Evolutionary conservation across 2,797 vertebrate genomes (phyloP), one percentile per base, ranked within the genome.

Genomic region (Pantherophis vulpinus): DNA sequence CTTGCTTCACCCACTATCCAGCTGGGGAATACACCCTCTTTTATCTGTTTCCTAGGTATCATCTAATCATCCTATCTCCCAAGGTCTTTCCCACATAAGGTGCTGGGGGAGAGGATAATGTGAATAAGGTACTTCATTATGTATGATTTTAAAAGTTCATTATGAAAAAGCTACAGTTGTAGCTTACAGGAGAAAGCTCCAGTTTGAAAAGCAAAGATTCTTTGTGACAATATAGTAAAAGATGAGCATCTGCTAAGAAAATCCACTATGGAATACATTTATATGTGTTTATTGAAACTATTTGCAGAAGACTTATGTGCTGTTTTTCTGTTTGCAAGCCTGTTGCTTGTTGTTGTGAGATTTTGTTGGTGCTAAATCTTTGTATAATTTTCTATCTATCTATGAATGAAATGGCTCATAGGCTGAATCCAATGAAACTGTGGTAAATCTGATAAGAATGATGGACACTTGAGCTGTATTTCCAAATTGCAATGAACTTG

Each of bases 401-500:
- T 91, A 74, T 92, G 16, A 83, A 70, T 29, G 63, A 58, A 88
- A 42, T 70, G 60, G n/a, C 51, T 86, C 63, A n/a, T 0, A 25
- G 70, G 89, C 89, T 86, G 86, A 87, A 18, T 87, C 88, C 87
- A 93, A 61, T 54, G 93, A 86, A 93, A 60, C 92, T 37, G 5
- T 91, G 90, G 91, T 54, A 95, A 93, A 94, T 95, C 95, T 95
- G 93, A 93, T 94, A 86, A 91, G 70, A 66, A 86, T 61, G 91
- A 93, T 63, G 94, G 93, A 54, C 13, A 94, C 87, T 25, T 95
- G 66, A 60, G 37, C 37, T 87, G 55, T 25, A 37, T 74, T 89
- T 66, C 25, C 93, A 96, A 95, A 94, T 61, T 91, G 93, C 51
- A 94, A 66, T 32, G 74, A 93, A 88, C 91, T 92, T 92, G 91